A percentile compares a stretch with the other conserved stretches of the same genome.
phyloP scores from a whole-genome alignment of 2,113 vertebrate genomes.

The Athene noctua region DNA sequence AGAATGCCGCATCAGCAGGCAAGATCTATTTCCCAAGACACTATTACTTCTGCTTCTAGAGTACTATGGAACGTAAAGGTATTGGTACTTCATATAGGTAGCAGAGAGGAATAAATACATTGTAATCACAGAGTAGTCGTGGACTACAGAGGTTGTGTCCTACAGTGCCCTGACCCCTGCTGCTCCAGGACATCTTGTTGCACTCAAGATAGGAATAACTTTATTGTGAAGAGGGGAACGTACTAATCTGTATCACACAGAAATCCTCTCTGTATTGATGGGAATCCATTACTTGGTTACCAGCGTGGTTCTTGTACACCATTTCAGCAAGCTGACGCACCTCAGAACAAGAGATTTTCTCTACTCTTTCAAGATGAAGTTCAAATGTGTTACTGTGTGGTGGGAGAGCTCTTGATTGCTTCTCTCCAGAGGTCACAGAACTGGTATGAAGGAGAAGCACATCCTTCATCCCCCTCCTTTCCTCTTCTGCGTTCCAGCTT shows the following conservation, averaged over 20 bases:
- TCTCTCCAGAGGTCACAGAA: too few relatives aligned
- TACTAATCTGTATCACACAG: fast-evolving
- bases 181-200: too few relatives aligned
- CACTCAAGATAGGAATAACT: too few relatives aligned
- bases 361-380: not conserved
- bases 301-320: not conserved
- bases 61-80: too few relatives aligned
- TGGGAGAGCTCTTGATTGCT: not conserved
- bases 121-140: too few relatives aligned
- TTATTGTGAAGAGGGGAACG: too few relatives aligned
- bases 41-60: too few relatives aligned
- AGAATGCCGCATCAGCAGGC: not conserved
- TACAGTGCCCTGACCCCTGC: too few relatives aligned
- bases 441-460: not conserved
- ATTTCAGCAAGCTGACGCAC: not conserved
- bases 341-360: not conserved
- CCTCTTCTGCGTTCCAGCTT: not conserved
- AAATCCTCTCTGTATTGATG: not conserved
- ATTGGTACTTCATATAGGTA: too few relatives aligned
- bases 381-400: not conserved
- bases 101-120: too few relatives aligned
- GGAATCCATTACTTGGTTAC: not conserved
- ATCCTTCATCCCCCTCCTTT: not conserved
- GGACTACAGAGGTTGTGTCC: too few relatives aligned
- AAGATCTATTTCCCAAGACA: too few relatives aligned